phyloP scores from a whole-genome alignment of 2,888 invertebrate genomes.

The Eumerus sabulonum region DNA sequence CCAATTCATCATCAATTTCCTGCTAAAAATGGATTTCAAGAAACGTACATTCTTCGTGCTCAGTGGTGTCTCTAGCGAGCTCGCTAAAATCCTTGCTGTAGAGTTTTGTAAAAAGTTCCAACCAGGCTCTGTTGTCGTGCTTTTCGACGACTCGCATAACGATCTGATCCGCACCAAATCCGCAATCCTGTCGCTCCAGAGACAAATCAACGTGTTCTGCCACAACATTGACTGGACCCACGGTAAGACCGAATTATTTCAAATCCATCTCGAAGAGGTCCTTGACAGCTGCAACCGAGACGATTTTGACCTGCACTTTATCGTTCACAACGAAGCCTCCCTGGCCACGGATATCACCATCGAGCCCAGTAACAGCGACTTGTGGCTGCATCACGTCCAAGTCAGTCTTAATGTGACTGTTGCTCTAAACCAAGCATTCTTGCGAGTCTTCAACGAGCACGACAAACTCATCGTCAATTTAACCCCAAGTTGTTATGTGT shows the following conservation, averaged over 20 bases:
- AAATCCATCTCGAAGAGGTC: conserved; percentile 64
- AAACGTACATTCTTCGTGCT: conserved; percentile 84
- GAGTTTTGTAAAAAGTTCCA: conserved; percentile 85
- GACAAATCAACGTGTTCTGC: conserved; percentile 79
- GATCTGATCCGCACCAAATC: conserved; percentile 84
- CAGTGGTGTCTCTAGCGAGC: conserved; percentile 92
- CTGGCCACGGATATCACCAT: conserved; percentile 72
- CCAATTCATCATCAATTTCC: too few species aligned
- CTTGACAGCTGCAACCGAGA: conserved; percentile 38
- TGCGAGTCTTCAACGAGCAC: conserved; percentile 58
- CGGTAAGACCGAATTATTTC: conserved; percentile 52
- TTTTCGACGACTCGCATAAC: conserved; percentile 86
- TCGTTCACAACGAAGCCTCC: conserved; percentile 75
- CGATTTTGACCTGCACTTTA: conserved; percentile 73
- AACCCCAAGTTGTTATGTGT: conserved; percentile 73
- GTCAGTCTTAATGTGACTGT: conserved; percentile 73
- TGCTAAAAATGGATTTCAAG: conserved; percentile 80
- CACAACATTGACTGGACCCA: conserved; percentile 70
- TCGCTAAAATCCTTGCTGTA: conserved; percentile 88
- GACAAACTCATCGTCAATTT: conserved; percentile 75
- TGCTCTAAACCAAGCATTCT: conserved; percentile 74
- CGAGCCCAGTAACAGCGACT: conserved; percentile 72
- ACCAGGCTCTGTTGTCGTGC: conserved; percentile 84
- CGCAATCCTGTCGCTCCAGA: conserved; percentile 79
- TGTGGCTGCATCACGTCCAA: conserved; percentile 73